Evolutionary conservation across 1,140 invertebrate genomes (phyloP), one percentile per base, ranked within the genome.

Genomic region (Ceratina japonica): DNA sequence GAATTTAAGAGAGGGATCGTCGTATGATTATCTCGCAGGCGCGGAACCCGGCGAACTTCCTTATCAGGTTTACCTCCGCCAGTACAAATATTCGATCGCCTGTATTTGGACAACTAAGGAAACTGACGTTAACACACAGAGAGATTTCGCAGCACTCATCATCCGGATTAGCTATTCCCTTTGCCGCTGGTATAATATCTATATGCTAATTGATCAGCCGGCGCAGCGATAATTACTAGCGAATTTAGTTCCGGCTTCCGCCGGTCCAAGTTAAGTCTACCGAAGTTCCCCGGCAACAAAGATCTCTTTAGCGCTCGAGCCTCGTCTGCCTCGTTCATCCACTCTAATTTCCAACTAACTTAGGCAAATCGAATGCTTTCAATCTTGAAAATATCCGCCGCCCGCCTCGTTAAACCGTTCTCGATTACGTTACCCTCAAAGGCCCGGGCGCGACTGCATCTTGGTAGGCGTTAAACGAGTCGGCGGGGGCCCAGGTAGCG

Each of bases 1-100:
- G 16, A 61, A 66, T 70, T 76, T 76, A 61, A 77, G 75, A 77
- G 75, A 77, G 20, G 75, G 44, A 44, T 54, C 20, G 44, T 24
- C n/a, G 31, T 24, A 62, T 44, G 66, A 77, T 77, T 62, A 71
- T 62, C 58, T 77, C 37, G 13, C 44, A 3, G 16, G 18, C 49
- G n/a, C 10, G 18, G 12, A 62, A 62, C 31, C 12, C 56, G 12
- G 1, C 24, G 15, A 51, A 58, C 49, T 44, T 44, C 37, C 37
- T 10, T 44, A 44, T 44, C 37, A 44, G 37, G 10, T 44, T 44
- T 44, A 7, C 5, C 37, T 7, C 10, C 10, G 3, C 10, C 3
- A 44, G 5, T 44, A 44, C 37, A 44, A 44, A 44, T 10, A 44
- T 10, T 44, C 10, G 37, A 44, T 44, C 37, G 10, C 37, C 37